phyloP scores from a whole-genome alignment of 2,797 vertebrate species.

The Miichthys miiuy region DNA sequence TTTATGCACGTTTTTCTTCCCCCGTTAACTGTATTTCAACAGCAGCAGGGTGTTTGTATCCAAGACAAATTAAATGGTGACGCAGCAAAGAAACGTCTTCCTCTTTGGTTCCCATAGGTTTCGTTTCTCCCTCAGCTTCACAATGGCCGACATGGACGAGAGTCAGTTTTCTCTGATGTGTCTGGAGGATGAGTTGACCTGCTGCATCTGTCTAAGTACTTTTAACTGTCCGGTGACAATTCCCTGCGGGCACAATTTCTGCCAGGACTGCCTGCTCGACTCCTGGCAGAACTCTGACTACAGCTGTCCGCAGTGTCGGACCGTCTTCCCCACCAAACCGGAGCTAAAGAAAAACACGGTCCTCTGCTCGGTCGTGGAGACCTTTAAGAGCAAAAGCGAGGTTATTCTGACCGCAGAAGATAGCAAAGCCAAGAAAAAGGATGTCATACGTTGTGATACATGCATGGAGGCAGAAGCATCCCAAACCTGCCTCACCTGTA shows the following conservation, averaged over 20 bases:
- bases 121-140: conserved; percentile 54
- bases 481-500: conserved; percentile 94
- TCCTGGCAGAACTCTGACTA: conserved; percentile 80
- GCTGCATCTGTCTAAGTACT: conserved; percentile 91
- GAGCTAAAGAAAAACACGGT: conserved; percentile 93
- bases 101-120: conserved; percentile 47
- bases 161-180: conserved; percentile 47
- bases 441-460: conserved; percentile 85
- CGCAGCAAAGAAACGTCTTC: too few relatives aligned
- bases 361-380: conserved; percentile 88
- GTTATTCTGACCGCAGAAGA: fast-evolving
- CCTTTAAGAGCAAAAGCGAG: conserved; percentile 66
- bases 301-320: conserved; percentile 92
- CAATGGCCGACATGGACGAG: conserved; percentile 38
- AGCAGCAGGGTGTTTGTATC: too few relatives aligned
- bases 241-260: conserved; percentile 97
- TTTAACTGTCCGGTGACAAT: conserved; percentile 91
- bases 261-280: conserved; percentile 86
- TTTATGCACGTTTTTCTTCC: too few relatives aligned
- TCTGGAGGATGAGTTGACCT: conserved; percentile 91
- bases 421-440: neutral
- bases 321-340: conserved; percentile 83
- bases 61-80: too few relatives aligned
- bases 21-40: too few relatives aligned
- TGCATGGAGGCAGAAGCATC: conserved; percentile 84